Conservation (phyloP, 2,888 invertebrate species). For the Drosophila meridiana region DNA sequence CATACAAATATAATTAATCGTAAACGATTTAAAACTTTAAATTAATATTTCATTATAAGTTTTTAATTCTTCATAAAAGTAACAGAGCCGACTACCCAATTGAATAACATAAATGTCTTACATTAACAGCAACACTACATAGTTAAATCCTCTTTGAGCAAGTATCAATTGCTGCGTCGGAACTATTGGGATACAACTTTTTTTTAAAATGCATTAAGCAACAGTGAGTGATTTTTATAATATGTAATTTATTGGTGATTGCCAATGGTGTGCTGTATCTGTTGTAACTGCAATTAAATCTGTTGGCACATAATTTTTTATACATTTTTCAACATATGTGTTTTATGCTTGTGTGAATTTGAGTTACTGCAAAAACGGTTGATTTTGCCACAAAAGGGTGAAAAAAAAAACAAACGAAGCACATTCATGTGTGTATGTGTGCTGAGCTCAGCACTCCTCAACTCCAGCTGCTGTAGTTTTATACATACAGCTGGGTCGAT, state of each 20-base stretch:
- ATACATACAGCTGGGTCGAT: constrained; percentile 21
- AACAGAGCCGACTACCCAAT: constrained; percentile 13
- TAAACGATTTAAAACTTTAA: background rate
- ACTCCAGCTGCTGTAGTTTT: constrained; percentile 34
- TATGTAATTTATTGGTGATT: constrained; percentile 6
- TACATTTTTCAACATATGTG: constrained; percentile 11
- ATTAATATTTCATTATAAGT: background rate
- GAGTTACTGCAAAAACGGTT: constrained; percentile 30
- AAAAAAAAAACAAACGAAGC: constrained; percentile 34
- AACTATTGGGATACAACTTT: constrained; percentile 30
- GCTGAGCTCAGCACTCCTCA: background rate
- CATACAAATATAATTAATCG: background rate
- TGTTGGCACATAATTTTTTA: constrained; percentile 5
- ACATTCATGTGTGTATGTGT: background rate
- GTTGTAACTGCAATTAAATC: background rate
- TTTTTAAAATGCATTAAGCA: constrained; percentile 46
- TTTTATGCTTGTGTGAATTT: constrained; percentile 24
- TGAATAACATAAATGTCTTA: constrained; percentile 27
- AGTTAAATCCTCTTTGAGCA: constrained; percentile 44
- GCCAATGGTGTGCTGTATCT: constrained; percentile 3
- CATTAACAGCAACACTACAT: constrained; percentile 39
- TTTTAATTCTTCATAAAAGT: background rate
- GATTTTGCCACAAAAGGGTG: constrained; percentile 39
- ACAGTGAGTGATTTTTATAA: constrained; percentile 45
- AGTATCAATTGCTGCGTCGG: constrained; percentile 40